Evolutionary conservation across 92 coral and sea anemone species (phyloP).

Genomic region (Palythoa grandiflora): DNA sequence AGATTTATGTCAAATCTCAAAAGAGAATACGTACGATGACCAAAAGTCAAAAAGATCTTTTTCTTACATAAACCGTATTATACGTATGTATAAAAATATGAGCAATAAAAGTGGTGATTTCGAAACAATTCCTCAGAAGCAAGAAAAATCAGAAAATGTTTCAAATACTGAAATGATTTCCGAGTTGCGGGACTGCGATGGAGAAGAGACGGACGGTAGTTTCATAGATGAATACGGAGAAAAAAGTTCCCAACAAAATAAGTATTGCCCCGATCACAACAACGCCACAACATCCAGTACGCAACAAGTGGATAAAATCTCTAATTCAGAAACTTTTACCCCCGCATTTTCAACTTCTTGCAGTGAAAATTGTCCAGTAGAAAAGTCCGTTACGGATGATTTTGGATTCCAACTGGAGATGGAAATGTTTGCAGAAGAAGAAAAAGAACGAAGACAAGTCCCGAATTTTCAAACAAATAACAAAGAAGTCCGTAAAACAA

Average conservation of each 20-base stretch:
- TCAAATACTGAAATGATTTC: not conserved
- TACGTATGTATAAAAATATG: not conserved
- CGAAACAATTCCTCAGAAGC: not conserved
- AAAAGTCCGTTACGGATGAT: not conserved
- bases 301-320: not conserved
- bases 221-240: not conserved
- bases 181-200: no score
- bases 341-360: not conserved
- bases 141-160: not conserved
- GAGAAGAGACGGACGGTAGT: not conserved
- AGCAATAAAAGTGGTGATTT: not conserved
- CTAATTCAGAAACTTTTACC: not conserved
- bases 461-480: not conserved
- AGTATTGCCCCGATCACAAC: not conserved
- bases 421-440: not conserved
- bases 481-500: not conserved
- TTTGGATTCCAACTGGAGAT: not conserved
- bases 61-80: not conserved
- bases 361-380: not conserved
- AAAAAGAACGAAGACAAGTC: not conserved
- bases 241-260: not conserved
- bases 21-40: not conserved
- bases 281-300: not conserved
- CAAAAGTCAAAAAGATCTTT: not conserved
- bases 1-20: not conserved